phyloP scores from a whole-genome alignment of 2,113 vertebrate genomes.

The Bufo gargarizans region DNA sequence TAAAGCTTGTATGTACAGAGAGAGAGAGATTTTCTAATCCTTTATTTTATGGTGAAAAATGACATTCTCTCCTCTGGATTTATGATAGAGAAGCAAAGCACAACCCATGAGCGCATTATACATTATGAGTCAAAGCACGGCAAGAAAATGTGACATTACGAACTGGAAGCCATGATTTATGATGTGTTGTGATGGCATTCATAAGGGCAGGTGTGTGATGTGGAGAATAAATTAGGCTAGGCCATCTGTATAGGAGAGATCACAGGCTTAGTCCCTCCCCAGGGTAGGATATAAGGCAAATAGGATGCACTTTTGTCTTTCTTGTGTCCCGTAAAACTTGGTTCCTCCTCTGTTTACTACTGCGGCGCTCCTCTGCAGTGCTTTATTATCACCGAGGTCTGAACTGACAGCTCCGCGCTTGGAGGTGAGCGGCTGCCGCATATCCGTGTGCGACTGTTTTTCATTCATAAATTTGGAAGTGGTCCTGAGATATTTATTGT shows the following conservation, averaged over 20 bases:
- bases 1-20: background rate
- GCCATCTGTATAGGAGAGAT: conserved; percentile 43
- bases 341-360: conserved; percentile 34
- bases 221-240: conserved; percentile 40
- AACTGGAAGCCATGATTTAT: conserved; percentile 23
- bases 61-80: background rate
- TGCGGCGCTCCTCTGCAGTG: background rate
- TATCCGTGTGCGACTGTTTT: background rate
- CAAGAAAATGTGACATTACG: background rate
- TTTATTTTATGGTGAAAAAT: background rate
- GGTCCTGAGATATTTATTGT: background rate
- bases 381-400: background rate
- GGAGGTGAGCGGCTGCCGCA: background rate
- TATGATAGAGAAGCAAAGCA: background rate
- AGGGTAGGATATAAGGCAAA: conserved; percentile 49
- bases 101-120: conserved; percentile 5
- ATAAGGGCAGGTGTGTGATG: conserved; percentile 43
- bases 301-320: conserved; percentile 37
- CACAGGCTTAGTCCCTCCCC: conserved; percentile 20
- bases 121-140: conserved; percentile 8
- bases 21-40: background rate
- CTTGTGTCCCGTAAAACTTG: conserved; percentile 32
- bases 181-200: conserved; percentile 41
- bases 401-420: conserved; percentile 7
- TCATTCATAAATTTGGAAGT: conserved; percentile 25